phyloP scores from a whole-genome alignment of 2,888 invertebrate genomes.

The Leptodirus hochenwartii region DNA sequence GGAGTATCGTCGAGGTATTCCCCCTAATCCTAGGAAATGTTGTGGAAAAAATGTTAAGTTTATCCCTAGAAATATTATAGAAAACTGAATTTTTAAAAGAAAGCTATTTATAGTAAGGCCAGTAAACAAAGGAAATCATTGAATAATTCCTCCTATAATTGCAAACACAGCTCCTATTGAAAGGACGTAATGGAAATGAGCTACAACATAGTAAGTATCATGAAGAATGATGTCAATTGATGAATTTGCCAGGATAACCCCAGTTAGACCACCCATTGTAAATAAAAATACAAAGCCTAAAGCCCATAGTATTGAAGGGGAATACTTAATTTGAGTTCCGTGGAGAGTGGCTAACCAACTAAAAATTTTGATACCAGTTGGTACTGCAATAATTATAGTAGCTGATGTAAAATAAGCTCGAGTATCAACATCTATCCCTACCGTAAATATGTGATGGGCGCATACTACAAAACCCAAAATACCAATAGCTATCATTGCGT shows the following conservation, averaged over 20 bases:
- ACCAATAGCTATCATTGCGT: conserved; percentile 70
- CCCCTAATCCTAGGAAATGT: conserved; percentile 52
- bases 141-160: conserved; percentile 53
- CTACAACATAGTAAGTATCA: conserved; percentile 73
- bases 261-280: conserved; percentile 54
- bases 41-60: conserved; percentile 68
- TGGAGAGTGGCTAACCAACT: conserved; percentile 55
- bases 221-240: conserved; percentile 60
- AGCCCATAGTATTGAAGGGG: conserved; percentile 42
- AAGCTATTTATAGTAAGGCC: conserved; percentile 38
- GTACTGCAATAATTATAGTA: conserved; percentile 74
- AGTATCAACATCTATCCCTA: conserved; percentile 68
- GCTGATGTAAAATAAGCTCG: conserved; percentile 72
- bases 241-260: conserved; percentile 50
- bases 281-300: conserved; percentile 64
- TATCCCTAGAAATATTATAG: conserved; percentile 53
- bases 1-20: conserved; percentile 60
- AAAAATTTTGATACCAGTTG: conserved; percentile 72
- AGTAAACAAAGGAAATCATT: conserved; percentile 52
- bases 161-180: conserved; percentile 67
- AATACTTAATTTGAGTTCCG: conserved; percentile 40
- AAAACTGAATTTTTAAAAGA: conserved; percentile 50
- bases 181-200: conserved; percentile 66
- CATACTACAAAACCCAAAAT: conserved; percentile 69
- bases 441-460: conserved; percentile 73